Conservation (phyloP, 2,888 invertebrate species). For the Drosophila subquinaria region DNA sequence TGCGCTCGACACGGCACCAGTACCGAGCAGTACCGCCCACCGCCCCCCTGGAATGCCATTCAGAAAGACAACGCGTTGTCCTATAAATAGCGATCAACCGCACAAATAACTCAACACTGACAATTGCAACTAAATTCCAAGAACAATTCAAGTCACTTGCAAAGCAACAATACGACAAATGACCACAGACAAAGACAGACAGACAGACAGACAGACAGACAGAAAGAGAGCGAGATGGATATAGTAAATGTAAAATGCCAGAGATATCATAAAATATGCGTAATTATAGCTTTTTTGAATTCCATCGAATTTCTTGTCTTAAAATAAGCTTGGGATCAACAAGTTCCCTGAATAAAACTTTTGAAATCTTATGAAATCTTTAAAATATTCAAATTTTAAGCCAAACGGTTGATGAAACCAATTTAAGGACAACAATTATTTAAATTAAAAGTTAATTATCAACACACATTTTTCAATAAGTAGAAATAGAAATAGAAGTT, state of each 20-base stretch:
- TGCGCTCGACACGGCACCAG: constrained; percentile 35
- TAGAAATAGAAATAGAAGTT: too few relatives aligned
- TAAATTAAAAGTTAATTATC: too few relatives aligned
- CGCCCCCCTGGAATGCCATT: constrained; percentile 61
- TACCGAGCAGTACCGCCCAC: neutral
- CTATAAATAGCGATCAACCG: constrained; percentile 63
- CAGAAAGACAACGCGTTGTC: constrained; percentile 56
- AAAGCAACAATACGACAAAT: constrained; percentile 21
- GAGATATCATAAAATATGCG: constrained; percentile 21
- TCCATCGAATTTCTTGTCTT: constrained; percentile 1
- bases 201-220: neutral
- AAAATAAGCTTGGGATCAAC: constrained; percentile 1
- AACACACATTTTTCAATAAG: too few relatives aligned
- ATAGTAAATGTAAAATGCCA: neutral
- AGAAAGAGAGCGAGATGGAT: neutral
- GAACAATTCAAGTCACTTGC: constrained; percentile 49
- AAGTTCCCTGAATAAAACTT: neutral
- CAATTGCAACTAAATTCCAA: constrained; percentile 55
- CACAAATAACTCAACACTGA: constrained; percentile 46
- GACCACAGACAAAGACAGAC: neutral
- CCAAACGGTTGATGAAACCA: too few relatives aligned
- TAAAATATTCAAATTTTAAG: too few relatives aligned
- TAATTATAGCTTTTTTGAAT: constrained; percentile 35
- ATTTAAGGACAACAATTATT: too few relatives aligned
- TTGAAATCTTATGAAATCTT: too few relatives aligned